phyloP scores from a whole-genome alignment of 2,888 invertebrate genomes.

The Hemaris fuciformis region DNA sequence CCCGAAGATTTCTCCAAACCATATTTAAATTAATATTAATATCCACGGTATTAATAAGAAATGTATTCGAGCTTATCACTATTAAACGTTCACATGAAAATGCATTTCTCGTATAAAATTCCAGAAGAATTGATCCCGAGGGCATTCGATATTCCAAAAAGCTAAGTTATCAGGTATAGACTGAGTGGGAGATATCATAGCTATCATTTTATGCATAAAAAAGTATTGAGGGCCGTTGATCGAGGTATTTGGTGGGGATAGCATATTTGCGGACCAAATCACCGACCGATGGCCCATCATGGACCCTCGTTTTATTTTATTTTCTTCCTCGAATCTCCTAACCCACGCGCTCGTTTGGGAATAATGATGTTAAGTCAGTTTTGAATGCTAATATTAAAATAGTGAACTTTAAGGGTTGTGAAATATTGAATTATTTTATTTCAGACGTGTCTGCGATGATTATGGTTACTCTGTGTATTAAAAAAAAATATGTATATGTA shows the following conservation, averaged over 20 bases:
- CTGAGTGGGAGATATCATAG: neutral
- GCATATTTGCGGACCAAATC: constrained; percentile 33
- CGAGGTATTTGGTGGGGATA: constrained; percentile 28
- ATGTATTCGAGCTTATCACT: too few species aligned
- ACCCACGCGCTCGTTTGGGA: constrained; percentile 19
- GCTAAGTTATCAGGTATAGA: neutral
- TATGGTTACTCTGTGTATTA: too few species aligned
- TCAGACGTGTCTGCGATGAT: neutral
- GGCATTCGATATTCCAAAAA: too few species aligned
- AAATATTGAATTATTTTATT: neutral
- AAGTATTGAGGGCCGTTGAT: constrained; percentile 22
- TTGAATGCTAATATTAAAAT: neutral
- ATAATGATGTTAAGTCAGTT: neutral
- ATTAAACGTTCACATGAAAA: too few species aligned
- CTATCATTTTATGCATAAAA: constrained; percentile 11
- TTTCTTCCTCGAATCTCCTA: constrained; percentile 28
- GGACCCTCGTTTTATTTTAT: constrained; percentile 33
- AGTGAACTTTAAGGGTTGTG: neutral
- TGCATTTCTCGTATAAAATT: too few species aligned
- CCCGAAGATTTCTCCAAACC: too few species aligned
- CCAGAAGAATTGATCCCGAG: neutral
- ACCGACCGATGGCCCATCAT: constrained; percentile 30
- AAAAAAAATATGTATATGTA: too few species aligned
- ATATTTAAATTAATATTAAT: too few species aligned
- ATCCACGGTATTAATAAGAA: too few species aligned